A percentile compares a stretch with the other conserved stretches of the same genome.
phyloP scores from a whole-genome alignment of 2,888 invertebrate genomes.

The Vandiemenella viatica region DNA sequence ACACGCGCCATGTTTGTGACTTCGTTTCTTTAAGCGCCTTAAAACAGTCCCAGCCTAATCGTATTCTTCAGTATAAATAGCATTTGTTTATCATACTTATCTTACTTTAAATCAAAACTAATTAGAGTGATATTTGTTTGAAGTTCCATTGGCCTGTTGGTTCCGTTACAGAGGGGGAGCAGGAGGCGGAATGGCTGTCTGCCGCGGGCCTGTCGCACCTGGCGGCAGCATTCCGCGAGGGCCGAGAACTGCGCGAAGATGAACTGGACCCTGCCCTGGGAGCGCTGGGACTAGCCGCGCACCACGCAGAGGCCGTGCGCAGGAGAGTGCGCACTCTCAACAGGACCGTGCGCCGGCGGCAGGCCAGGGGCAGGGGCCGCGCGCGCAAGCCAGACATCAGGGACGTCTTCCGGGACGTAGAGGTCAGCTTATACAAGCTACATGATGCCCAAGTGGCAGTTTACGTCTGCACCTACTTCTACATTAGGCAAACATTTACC shows the following conservation, averaged over 20 bases:
- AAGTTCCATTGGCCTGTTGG: too few species aligned
- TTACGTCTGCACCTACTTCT: not conserved
- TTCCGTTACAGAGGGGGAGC: constrained; percentile 49
- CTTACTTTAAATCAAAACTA: too few species aligned
- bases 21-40: too few species aligned
- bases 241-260: constrained; percentile 47
- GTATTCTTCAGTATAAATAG: too few species aligned
- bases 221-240: constrained; percentile 52
- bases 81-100: too few species aligned
- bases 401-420: constrained; percentile 68
- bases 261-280: constrained; percentile 46
- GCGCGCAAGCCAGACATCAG: constrained; percentile 61
- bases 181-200: constrained; percentile 60
- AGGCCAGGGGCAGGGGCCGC: constrained; percentile 30
- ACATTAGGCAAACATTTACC: not conserved
- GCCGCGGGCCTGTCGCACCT: constrained; percentile 57
- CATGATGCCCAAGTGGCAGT: not conserved
- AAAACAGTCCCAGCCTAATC: too few species aligned
- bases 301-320: constrained; percentile 63
- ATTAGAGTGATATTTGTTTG: too few species aligned
- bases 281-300: constrained; percentile 35
- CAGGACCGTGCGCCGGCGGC: constrained; percentile 51
- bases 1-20: too few species aligned
- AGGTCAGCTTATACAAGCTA: constrained; percentile 36
- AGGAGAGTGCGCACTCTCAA: constrained; percentile 60